Evolutionary conservation across 1,140 invertebrate genomes (phyloP), one percentile per base, ranked within the genome.

Genomic region (Tetranychus cinnabarinus): DNA sequence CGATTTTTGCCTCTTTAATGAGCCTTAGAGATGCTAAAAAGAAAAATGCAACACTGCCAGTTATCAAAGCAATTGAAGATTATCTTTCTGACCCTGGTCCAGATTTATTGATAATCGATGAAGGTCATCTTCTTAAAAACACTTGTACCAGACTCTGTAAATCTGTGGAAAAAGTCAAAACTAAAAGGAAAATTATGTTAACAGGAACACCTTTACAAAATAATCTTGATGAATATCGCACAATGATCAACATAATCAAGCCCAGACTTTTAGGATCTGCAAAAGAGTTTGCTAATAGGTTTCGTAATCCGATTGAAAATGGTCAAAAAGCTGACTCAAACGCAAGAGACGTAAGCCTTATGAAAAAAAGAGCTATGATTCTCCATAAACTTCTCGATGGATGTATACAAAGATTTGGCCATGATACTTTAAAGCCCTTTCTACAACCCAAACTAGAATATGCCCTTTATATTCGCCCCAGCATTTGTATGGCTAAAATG

Each of bases 61-160:
- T 45, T 31, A 23, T 23, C 23, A 23, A 23, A 23, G 23, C 23
- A 23, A 23, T 23, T 58, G 15, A 42, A 42, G 5, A 10, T 42
- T 42, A 42, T 42, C 0, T 52, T 33, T 8, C 23, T 23, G 83
- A 82, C 68, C 92, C 90, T 0, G 90, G 90, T 0, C 89, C 93
- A 0, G 92, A 96, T 75, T 72, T 95, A 46, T 86, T 96, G 0
- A 88, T 95, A 62, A 93, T 88, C 71, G 90, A 95, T 67, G 90
- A 95, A 74, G 91, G 90, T 0, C 90, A 96, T 73, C 74, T 87
- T n/a, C 93, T 96, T 47, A 96, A 96, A 70, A 95, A 93, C 71
- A 84, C 86, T 0, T 87, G 91, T 67, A 88, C 90, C 7, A 88
- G 86, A 60, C 91, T 90, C 64, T 90, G 88, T 12, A 80, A 85